Evolutionary conservation across 2,888 invertebrate species (phyloP), one percentile per base, ranked within the genome.

Genomic region (Lutraria lutraria): DNA sequence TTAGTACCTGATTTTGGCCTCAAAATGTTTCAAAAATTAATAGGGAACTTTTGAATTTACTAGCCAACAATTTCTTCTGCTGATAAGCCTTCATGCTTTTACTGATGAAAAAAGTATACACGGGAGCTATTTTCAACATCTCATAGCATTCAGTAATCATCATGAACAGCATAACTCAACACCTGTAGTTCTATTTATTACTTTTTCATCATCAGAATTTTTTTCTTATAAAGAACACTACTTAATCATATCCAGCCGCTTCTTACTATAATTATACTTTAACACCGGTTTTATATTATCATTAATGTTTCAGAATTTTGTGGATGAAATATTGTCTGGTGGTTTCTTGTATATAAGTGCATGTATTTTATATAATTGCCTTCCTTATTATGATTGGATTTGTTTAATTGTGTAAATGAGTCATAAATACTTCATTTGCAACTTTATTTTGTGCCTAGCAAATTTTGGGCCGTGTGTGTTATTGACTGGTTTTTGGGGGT

Each of bases 111-210:
- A 68, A 68, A 68, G n/a, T 68, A 25, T 25, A 68, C 63, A 68
- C 63, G 13, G 63, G n/a, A 68, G 63, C 63, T 68, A 4, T 25
- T 68, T 25, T 25, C 6, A 68, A 68, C n/a, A 6, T 68, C 29
- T 34, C 31, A 15, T 31, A 76, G 31, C 15, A 34, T 76, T 31
- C 76, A 19, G 34, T 19, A 19, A 76, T 76, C 25, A 76, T 76
- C 34, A 31, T 76, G 76, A 76, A 76, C 0, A 34, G 76, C 31
- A 25, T 25, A 25, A 31, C 16, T 31, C 31, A 76, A 76, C 76
- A 76, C 76, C 76, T 76, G 76, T 76, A 76, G 76, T 34, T 76
- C 19, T 6, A 31, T 31, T 76, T 76, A 76, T 76, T 76, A 19
- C 34, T 76, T 76, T 76, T 76, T 76, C 76, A 76, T 76, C 76